phyloP scores from a whole-genome alignment of 2,113 vertebrate species.

The Haemorhous mexicanus region DNA sequence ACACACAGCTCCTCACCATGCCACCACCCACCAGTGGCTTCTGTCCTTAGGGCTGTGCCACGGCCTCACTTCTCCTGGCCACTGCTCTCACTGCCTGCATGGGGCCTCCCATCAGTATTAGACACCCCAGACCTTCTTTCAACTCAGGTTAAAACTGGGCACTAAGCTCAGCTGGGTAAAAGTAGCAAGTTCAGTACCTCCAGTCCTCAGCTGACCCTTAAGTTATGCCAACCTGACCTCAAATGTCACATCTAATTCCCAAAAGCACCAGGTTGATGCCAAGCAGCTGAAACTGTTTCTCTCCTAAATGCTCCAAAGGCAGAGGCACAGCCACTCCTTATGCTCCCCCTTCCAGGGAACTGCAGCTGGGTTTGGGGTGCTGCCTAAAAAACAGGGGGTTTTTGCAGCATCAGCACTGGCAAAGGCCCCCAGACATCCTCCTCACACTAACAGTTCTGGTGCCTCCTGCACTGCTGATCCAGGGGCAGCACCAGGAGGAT shows the following conservation, averaged over 20 bases:
- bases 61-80: background rate
- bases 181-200: background rate
- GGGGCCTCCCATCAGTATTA: background rate
- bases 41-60: rapidly evolving
- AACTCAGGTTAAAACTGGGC: background rate
- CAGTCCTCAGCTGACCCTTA: background rate
- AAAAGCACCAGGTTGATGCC: background rate
- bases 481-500: background rate
- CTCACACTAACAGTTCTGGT: background rate
- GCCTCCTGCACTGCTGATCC: background rate
- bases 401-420: background rate
- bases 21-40: background rate
- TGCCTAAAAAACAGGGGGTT: background rate
- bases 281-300: background rate
- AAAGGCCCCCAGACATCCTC: background rate
- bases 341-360: background rate
- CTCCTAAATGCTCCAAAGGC: background rate
- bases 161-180: background rate
- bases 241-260: background rate
- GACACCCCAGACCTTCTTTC: background rate
- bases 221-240: background rate
- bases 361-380: background rate
- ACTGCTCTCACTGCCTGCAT: background rate
- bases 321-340: background rate
- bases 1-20: background rate